Percentiles rank a stretch among this genome's conserved stretches.
Conservation (phyloP, 2,113 vertebrate genomes). For the Stercorarius parasiticus region DNA sequence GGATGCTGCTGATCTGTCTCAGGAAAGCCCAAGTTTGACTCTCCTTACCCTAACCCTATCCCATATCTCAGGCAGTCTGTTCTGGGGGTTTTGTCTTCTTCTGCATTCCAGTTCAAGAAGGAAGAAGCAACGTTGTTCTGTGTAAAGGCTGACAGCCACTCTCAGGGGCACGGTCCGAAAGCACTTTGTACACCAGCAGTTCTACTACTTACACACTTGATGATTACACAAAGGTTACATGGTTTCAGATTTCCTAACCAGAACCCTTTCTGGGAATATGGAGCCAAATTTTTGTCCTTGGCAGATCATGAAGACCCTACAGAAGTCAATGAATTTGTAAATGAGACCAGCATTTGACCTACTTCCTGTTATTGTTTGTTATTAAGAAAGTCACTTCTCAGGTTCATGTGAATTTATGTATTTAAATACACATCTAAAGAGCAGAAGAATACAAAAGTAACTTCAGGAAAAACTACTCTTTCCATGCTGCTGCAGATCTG, state of each 20-base stretch:
- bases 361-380: not conserved
- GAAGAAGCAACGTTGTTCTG: not conserved
- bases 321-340: not conserved
- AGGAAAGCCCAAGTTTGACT: not conserved
- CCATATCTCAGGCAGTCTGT: not conserved
- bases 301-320: not conserved
- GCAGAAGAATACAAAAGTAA: not conserved
- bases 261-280: not conserved
- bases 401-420: not conserved
- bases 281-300: not conserved
- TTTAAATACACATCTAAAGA: not conserved
- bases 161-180: rapidly evolving
- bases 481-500: not conserved
- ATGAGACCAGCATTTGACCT: not conserved
- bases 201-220: not conserved
- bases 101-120: not conserved
- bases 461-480: not conserved
- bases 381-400: not conserved
- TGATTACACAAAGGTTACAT: not conserved
- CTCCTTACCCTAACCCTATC: not conserved
- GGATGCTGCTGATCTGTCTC: not conserved
- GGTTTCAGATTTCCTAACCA: not conserved
- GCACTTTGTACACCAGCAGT: not conserved
- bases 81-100: not conserved
- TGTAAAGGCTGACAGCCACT: not conserved